A percentile compares a stretch with the other conserved stretches of the same genome.
phyloP scores from a whole-genome alignment of 1,140 invertebrate genomes.

The Procambarus clarkii region DNA sequence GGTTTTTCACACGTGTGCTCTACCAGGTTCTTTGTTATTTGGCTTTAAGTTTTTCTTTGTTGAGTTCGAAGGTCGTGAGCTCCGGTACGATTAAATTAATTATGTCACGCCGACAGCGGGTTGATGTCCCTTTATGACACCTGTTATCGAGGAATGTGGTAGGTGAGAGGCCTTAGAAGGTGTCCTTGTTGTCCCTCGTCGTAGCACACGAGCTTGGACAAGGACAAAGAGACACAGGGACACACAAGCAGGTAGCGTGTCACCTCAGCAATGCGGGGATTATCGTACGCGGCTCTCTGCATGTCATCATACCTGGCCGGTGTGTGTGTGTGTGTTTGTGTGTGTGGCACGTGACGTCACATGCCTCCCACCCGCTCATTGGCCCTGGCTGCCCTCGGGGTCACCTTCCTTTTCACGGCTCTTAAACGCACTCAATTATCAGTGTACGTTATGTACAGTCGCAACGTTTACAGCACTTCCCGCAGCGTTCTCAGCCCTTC shows the following conservation, averaged over 20 bases:
- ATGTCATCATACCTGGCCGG: slow-evolving; percentile 25
- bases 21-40: slow-evolving; percentile 19
- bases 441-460: slow-evolving; percentile 48
- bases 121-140: background rate
- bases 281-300: slow-evolving; percentile 45
- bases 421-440: slow-evolving; percentile 58
- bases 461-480: background rate
- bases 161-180: background rate
- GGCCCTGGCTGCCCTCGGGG: slow-evolving; percentile 58
- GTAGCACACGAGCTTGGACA: too few species aligned
- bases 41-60: slow-evolving; percentile 2
- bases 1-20: slow-evolving; percentile 7
- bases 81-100: background rate
- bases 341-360: slow-evolving; percentile 67
- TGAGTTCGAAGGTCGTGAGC: background rate
- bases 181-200: background rate
- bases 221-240: background rate
- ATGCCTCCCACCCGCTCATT: slow-evolving; percentile 22
- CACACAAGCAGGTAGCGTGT: background rate
- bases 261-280: background rate
- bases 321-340: background rate
- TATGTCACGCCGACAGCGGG: background rate
- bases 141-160: background rate
- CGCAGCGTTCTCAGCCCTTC: background rate
- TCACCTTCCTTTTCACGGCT: slow-evolving; percentile 63